Evolutionary conservation across 1,140 invertebrate species (phyloP).

Genomic region (Lucilia cuprina): DNA sequence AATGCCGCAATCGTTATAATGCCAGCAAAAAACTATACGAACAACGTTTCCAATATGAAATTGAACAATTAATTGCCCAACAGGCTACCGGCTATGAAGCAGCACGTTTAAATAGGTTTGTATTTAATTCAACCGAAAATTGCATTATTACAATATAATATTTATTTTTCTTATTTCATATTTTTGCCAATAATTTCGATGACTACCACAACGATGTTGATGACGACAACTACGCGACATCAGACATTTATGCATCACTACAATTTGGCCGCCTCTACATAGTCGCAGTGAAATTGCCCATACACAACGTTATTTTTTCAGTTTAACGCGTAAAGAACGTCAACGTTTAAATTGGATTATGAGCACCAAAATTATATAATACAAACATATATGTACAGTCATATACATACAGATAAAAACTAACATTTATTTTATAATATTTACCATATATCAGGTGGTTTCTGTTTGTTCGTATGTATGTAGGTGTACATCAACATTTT

Average conservation of each 20-base stretch:
- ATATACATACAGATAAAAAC: too few relatives aligned
- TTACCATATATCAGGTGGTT: too few relatives aligned
- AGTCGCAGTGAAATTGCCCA: slow-evolving; percentile 9
- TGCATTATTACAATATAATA: neutral
- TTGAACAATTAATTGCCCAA: slow-evolving; percentile 16
- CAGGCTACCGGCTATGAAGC: slow-evolving; percentile 11
- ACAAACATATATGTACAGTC: too few relatives aligned
- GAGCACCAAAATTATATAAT: neutral
- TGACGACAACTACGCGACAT: neutral
- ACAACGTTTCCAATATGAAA: slow-evolving; percentile 17
- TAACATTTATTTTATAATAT: too few relatives aligned
- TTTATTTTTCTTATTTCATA: neutral
- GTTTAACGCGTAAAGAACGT: slow-evolving; percentile 20
- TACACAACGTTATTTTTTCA: slow-evolving; percentile 15
- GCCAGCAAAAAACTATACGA: slow-evolving; percentile 6
- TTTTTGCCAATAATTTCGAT: neutral
- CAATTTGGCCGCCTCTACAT: slow-evolving; percentile 28
- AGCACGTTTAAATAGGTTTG: slow-evolving; percentile 17
- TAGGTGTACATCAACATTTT: too few relatives aligned
- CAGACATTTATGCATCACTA: slow-evolving; percentile 31
- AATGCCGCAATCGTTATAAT: slow-evolving; percentile 27
- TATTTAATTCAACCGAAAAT: neutral
- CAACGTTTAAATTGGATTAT: slow-evolving; percentile 29
- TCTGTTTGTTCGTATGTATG: too few relatives aligned
- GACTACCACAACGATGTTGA: too few relatives aligned